Conservation (phyloP, 2,888 invertebrate species). For the Selenia dentaria region DNA sequence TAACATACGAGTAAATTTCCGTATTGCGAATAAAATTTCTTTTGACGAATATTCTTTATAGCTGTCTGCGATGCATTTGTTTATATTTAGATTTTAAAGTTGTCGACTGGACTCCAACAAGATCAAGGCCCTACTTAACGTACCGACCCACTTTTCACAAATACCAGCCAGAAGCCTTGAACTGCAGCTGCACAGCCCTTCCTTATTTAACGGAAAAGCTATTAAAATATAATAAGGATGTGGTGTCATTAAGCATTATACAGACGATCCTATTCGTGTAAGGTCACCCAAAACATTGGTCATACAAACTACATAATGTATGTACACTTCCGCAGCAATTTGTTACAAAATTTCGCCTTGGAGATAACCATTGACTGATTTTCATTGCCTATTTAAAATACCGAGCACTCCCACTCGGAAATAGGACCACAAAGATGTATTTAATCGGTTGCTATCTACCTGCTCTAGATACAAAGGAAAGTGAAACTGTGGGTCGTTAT, state of each 20-base stretch:
- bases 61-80: no score
- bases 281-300: constrained; percentile 49
- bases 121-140: no score
- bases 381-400: constrained; percentile 37
- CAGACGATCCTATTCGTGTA: constrained; percentile 43
- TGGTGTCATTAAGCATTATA: constrained; percentile 31
- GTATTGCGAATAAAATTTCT: no score
- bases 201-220: constrained; percentile 24
- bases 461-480: constrained; percentile 55
- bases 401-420: constrained; percentile 50
- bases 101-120: no score
- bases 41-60: no score
- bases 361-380: constrained; percentile 41
- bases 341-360: constrained; percentile 51
- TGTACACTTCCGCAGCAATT: constrained; percentile 60
- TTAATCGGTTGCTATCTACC: constrained; percentile 46
- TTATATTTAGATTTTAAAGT: no score
- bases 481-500: constrained; percentile 58
- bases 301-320: constrained; percentile 45
- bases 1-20: no score
- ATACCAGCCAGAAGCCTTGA: background rate
- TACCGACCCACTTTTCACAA: no score
- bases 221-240: constrained; percentile 31
- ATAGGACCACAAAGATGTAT: constrained; percentile 47
- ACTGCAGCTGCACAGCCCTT: constrained; percentile 4